Base-by-base conservation (phyloP, 2,113 vertebrate species). In the Syrrhaptes paradoxus region DNA sequence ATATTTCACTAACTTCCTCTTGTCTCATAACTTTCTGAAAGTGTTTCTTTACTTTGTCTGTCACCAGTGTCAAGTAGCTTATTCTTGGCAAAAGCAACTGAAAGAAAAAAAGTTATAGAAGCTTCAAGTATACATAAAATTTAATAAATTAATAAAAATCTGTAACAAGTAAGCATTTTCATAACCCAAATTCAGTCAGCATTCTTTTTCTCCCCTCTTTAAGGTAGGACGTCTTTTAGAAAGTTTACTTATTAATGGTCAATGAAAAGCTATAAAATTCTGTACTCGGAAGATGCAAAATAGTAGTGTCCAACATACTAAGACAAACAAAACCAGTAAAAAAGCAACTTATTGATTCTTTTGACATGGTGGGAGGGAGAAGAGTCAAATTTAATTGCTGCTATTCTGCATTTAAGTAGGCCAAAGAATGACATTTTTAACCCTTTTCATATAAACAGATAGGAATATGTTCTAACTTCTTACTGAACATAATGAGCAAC, bases 11-110 rank as follows among this genome's bases (percentile, higher is more conserved):
- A 88, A 98, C 98, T 67, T 99, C 99, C 73, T 99, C 99, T 65
- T 98, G 97, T 96, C 97, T 99, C 98, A 99, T 98, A 91, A 98
- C 99, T 97, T 99, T 99, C 95, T 99, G 99, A 97, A 99, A 99
- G 96, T 99, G 99, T 90, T 99, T 99, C 98, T 99, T 99, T 96
- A 99, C 99, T 97, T 99, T 99, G 98, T 99, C 99, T 71, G 99
- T 99, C 65, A 99, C 99, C 95, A 99, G 96, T 8, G 99, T 99
- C 97, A 99, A 97, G 97, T 99, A 99, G 97, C 99, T 99, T 97
- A 99, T 98, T 94, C 99, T 98, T 91, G 99, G 99, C 91, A 99
- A 98, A 95, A 99, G 98, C 90, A 99, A 98, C 99, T 99, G 98
- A 65, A 97, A 97, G 92, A 77, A 96, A 38, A 38, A 95, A 81